A percentile compares a stretch with the other conserved stretches of the same genome.
Evolutionary conservation across 64 coral and sea anemone species (phyloP).

Genomic region (Platygyra sinensis): DNA sequence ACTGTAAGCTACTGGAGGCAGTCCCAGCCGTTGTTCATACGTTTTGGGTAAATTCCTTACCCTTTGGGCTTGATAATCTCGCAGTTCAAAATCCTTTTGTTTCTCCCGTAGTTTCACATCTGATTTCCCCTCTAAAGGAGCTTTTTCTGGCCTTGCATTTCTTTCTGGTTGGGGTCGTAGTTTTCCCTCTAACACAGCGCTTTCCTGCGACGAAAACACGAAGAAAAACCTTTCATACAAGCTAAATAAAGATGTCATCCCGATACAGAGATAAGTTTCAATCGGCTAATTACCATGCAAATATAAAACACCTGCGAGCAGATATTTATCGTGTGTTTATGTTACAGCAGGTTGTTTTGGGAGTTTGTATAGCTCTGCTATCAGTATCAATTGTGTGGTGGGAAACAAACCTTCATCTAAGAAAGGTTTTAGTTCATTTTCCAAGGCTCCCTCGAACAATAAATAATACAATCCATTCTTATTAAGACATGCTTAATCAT

Average conservation of each 20-base stretch:
- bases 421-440: too few species aligned
- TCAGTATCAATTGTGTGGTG: too few species aligned
- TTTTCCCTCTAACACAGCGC: conserved; percentile 24
- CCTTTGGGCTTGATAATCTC: conserved; percentile 67
- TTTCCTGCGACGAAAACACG: conserved; percentile 4
- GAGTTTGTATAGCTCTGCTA: background rate
- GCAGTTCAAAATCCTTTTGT: conserved; percentile 53
- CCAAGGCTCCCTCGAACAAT: too few species aligned
- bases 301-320: background rate
- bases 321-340: background rate
- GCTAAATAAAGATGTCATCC: conserved; percentile 1
- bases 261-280: background rate
- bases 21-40: background rate
- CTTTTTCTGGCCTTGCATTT: conserved; percentile 3
- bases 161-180: conserved; percentile 1
- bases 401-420: too few species aligned
- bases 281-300: conserved; percentile 12
- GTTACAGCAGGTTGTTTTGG: background rate
- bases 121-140: background rate
- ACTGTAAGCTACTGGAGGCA: background rate
- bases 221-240: background rate
- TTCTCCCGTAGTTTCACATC: conserved; percentile 70
- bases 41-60: conserved; percentile 2
- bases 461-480: too few species aligned
- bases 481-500: too few species aligned